These are phyloP conservation scores for Ectemnius continuus DNA, from an alignment of 2,888 invertebrate species.

Conservation along the genomic window DNA sequence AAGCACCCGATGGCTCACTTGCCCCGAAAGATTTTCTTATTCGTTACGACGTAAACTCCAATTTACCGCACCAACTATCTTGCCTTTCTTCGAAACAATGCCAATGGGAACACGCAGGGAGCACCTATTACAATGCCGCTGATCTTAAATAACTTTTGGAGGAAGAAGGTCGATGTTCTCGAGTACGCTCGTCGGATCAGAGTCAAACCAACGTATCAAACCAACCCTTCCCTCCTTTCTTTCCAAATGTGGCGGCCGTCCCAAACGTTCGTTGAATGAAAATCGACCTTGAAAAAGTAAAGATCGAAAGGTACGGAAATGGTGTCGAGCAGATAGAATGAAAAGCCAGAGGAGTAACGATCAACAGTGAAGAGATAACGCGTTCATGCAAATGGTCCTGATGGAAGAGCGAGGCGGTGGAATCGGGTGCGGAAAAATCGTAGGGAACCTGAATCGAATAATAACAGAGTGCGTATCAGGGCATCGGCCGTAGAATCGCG, in stretches of 20 bases:
- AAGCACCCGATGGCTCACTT: slow-evolving; percentile 63
- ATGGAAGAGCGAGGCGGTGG: too few species aligned
- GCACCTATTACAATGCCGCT: slow-evolving; percentile 32
- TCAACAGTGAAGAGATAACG: too few species aligned
- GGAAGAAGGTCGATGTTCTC: not conserved
- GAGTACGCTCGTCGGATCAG: slow-evolving; percentile 1
- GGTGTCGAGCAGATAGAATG: too few species aligned
- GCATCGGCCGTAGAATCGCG: slow-evolving; percentile 9
- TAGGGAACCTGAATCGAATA: slow-evolving; percentile 10
- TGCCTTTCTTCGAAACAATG: slow-evolving; percentile 36
- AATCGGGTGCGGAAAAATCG: not conserved
- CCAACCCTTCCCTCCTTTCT: too few species aligned
- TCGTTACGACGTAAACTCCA: slow-evolving; percentile 30
- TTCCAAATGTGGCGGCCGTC: too few species aligned
- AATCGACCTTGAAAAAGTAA: too few species aligned
- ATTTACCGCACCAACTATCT: slow-evolving; percentile 47
- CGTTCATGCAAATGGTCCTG: too few species aligned
- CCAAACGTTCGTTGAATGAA: too few species aligned
- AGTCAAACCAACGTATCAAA: not conserved
- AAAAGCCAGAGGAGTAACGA: not conserved
- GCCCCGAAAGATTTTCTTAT: slow-evolving; percentile 60
- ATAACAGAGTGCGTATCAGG: not conserved
- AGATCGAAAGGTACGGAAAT: too few species aligned
- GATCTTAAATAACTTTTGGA: slow-evolving; percentile 25
- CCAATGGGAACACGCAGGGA: slow-evolving; percentile 46